A percentile compares a stretch with the other conserved stretches of the same genome.
phyloP scores from a whole-genome alignment of 2,113 vertebrate species.

The Mormyrus lacerda region DNA sequence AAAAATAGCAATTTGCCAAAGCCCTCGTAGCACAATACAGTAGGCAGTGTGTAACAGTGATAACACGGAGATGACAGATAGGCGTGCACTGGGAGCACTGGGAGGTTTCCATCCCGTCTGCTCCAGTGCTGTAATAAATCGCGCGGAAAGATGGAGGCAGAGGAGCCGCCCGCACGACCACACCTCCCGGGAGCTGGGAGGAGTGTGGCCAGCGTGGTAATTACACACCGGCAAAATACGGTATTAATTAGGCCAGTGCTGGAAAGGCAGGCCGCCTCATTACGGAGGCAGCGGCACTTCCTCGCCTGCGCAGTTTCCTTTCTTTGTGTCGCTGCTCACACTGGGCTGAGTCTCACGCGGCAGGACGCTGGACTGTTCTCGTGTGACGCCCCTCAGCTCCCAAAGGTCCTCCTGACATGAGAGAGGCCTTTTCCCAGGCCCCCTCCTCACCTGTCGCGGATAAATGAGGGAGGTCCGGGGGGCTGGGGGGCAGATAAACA shows the following conservation, averaged over 20 bases:
- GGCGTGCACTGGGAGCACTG: constrained; percentile 77
- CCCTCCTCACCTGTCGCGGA: constrained; percentile 54
- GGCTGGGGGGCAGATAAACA: constrained; percentile 37
- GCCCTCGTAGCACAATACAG: constrained; percentile 88
- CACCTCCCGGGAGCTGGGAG: constrained; percentile 63
- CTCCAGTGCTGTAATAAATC: constrained; percentile 64
- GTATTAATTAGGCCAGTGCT: constrained; percentile 85
- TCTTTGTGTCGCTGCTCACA: constrained; percentile 70
- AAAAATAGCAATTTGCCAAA: constrained; percentile 94
- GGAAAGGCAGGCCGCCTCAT: constrained; percentile 80
- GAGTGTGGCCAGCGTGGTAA: constrained; percentile 73
- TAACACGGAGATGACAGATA: constrained; percentile 93
- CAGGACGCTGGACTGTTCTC: constrained; percentile 68
- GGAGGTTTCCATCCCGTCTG: constrained; percentile 77
- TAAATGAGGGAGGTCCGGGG: background rate
- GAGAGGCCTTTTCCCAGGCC: constrained; percentile 48
- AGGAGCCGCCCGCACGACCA: constrained; percentile 38
- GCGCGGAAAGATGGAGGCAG: constrained; percentile 46
- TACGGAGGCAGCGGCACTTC: constrained; percentile 66
- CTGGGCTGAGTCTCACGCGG: constrained; percentile 69
- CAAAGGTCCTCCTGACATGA: constrained; percentile 60
- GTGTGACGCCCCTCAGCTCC: constrained; percentile 77
- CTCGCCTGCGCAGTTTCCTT: constrained; percentile 41
- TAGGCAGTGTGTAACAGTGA: constrained; percentile 86
- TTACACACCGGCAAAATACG: constrained; percentile 82